Percentiles rank a stretch among this genome's conserved stretches.
Evolutionary conservation across 2,797 vertebrate species (phyloP).

Genomic region (Fratercula arctica): DNA sequence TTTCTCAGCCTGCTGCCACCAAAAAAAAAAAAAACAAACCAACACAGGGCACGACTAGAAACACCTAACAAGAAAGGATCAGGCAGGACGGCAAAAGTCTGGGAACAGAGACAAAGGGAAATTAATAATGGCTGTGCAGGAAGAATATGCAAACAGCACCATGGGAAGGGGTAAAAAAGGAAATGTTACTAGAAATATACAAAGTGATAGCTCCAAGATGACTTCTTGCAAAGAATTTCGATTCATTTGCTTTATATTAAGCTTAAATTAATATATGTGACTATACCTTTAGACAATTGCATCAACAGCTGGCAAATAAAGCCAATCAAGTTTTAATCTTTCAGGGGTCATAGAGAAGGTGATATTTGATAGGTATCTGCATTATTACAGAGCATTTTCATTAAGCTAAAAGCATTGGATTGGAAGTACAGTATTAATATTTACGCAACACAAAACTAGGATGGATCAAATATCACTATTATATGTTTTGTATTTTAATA

Average conservation of each 20-base stretch:
- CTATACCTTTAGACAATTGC: not conserved
- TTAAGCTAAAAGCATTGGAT: constrained; percentile 6
- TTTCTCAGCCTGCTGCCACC: not conserved
- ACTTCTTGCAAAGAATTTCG: not conserved
- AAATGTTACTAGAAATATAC: not conserved
- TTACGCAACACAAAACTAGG: not conserved
- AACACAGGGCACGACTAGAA: not conserved
- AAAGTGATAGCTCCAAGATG: not conserved
- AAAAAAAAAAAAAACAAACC: not conserved
- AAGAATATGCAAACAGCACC: not conserved
- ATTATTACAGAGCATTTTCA: not conserved
- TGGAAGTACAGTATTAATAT: not conserved
- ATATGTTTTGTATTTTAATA: not conserved
- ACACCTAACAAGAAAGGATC: not conserved
- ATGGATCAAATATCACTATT: not conserved
- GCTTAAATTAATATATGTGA: not conserved
- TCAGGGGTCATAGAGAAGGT: not conserved
- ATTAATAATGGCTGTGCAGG: not conserved
- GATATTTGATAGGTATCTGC: not conserved
- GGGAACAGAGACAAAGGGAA: not conserved
- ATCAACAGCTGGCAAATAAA: constrained; percentile 2
- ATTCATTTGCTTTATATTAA: not conserved
- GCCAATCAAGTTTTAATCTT: not conserved
- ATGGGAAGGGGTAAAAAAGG: not conserved
- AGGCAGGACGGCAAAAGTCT: not conserved